Evolutionary conservation across 1,140 invertebrate species (phyloP).

Genomic region (Aphaenogaster floridana): DNA sequence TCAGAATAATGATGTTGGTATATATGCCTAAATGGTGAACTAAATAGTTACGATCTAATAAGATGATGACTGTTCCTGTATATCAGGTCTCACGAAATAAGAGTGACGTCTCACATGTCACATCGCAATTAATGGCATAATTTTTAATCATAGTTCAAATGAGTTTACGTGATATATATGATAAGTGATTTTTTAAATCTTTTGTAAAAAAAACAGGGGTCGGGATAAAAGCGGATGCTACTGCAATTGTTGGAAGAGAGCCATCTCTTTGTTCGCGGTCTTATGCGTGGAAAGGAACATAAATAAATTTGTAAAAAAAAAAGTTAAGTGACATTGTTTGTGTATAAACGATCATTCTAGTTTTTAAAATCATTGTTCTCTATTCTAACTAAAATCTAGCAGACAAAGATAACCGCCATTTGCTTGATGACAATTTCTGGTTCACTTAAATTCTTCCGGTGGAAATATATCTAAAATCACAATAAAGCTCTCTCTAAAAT

Average conservation of each 20-base stretch:
- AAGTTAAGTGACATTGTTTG: not conserved
- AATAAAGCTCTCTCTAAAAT: not conserved
- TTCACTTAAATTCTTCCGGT: not conserved
- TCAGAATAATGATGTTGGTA: not conserved
- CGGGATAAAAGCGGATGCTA: not conserved
- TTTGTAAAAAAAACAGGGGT: not conserved
- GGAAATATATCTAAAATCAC: not conserved
- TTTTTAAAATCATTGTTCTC: not conserved
- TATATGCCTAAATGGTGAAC: not conserved
- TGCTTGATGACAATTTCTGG: not conserved
- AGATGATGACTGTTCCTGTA: not conserved
- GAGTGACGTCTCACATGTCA: not conserved
- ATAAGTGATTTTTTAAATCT: not conserved
- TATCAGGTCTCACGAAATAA: not conserved
- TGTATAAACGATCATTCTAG: not conserved
- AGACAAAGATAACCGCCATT: not conserved
- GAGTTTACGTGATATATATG: not conserved
- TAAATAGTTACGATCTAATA: not conserved
- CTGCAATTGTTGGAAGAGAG: not conserved
- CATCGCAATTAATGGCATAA: not conserved
- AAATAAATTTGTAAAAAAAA: not conserved
- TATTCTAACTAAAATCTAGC: not conserved
- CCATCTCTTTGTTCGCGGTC: not conserved
- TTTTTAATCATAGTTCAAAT: not conserved
- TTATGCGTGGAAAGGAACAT: not conserved